Evolutionary conservation across 2,797 vertebrate species (phyloP), one percentile per base, ranked within the genome.

Genomic region (Gephyroberyx darwinii): DNA sequence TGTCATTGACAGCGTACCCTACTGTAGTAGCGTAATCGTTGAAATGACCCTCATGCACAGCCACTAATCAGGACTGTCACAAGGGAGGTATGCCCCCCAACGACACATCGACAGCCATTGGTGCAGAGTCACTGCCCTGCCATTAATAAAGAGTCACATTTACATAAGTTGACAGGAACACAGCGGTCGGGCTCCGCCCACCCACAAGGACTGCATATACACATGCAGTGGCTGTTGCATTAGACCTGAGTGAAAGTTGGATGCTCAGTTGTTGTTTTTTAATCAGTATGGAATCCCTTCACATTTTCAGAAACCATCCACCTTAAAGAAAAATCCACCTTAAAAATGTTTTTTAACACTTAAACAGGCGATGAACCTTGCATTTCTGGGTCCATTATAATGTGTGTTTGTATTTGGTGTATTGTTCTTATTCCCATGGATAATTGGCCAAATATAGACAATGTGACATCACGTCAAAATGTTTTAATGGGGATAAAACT

Each of bases 121-220:
- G 84, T 82, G 79, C 72, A 68, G 63, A 78, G 86, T 65, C 65
- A 4, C 72, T 64, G 80, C 77, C 81, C 83, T 71, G 71, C 71
- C 83, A 88, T 90, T 88, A 89, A 89, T 83, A 84, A 81, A 76
- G 77, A 81, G 55, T 55, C 20, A 31, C 86, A 91, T 91, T 92
- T 86, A 61, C 89, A 90, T 91, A 86, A 43, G 67, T 48, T 88
- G 89, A 89, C 86, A 65, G 76, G 58, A 71, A 82, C 78, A 79
- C 35, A 62, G 72, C 64, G 68, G 66, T 37, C 14, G 8, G 13
- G 71, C 70, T 60, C 80, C 64, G 30, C 81, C 87, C 79, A 72
- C 52, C 52, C 55, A 51, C 77, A 77, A 84, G 68, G 80, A 80
- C 75, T 62, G 62, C 6, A 17, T 33, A 59, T 68, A 62, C 47